Evolutionary conservation across 92 coral and sea anemone species (phyloP).

Genomic region (Porites rus): DNA sequence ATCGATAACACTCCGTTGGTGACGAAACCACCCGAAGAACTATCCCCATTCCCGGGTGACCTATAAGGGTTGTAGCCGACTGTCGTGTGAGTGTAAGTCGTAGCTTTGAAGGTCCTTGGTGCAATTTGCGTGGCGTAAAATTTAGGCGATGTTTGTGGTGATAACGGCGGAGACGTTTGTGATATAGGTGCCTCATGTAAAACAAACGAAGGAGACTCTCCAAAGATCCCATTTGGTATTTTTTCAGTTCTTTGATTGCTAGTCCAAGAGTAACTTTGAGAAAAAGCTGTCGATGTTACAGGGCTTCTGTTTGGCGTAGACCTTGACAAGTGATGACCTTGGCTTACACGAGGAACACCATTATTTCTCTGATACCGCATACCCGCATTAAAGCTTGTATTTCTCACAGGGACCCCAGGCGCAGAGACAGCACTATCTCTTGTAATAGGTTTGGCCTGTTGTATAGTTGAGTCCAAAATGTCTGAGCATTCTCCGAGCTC

Average conservation of each 20-base stretch:
- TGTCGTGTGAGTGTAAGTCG: conserved; percentile 50
- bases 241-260: conserved; percentile 48
- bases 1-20: conserved; percentile 42
- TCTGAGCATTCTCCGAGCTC: conserved; percentile 89
- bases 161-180: conserved; percentile 68
- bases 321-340: not conserved
- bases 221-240: conserved; percentile 31
- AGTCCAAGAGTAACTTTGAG: conserved; percentile 31
- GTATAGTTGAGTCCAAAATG: conserved; percentile 69
- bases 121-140: conserved; percentile 78
- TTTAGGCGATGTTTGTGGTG: conserved; percentile 67
- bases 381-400: conserved; percentile 80
- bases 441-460: conserved; percentile 42
- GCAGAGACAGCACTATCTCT: not conserved
- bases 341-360: conserved; percentile 8
- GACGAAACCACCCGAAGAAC: conserved; percentile 41
- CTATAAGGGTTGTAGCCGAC: conserved; percentile 43
- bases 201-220: conserved; percentile 5
- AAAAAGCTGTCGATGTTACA: not conserved
- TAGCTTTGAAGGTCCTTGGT: conserved; percentile 66
- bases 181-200: conserved; percentile 73
- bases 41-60: conserved; percentile 17
- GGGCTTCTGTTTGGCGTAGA: not conserved
- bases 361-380: conserved; percentile 26
- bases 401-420: conserved; percentile 77